A percentile compares a stretch with the other conserved stretches of the same genome.
Evolutionary conservation across 1,140 invertebrate genomes (phyloP).

Genomic region (Drosophila ercepeae): DNA sequence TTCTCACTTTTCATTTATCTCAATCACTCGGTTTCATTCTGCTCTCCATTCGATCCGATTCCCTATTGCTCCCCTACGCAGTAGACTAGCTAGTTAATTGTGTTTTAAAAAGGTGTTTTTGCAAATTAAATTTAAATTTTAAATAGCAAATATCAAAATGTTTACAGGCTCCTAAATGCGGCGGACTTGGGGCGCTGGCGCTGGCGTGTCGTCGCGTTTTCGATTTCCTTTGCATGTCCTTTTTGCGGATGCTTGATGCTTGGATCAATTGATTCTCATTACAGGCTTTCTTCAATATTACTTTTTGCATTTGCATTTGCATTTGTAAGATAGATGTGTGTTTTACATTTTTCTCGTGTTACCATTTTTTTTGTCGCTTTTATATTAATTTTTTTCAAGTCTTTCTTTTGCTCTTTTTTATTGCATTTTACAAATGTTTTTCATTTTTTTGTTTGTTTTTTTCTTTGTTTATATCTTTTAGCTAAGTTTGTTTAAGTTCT

Average conservation of each 20-base stretch:
- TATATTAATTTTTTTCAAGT: slow-evolving; percentile 77
- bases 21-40: slow-evolving; percentile 4
- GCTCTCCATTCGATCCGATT: slow-evolving; percentile 23
- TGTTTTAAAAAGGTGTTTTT: slow-evolving; percentile 32
- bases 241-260: slow-evolving; percentile 14
- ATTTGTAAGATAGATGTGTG: no score
- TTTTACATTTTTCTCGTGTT: slow-evolving; percentile 44
- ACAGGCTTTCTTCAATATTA: slow-evolving; percentile 11
- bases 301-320: slow-evolving; percentile 9
- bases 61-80: slow-evolving; percentile 41
- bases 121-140: slow-evolving; percentile 53
- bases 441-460: slow-evolving; percentile 56
- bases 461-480: slow-evolving; percentile 60
- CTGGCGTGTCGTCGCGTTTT: no score
- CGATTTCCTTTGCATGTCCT: slow-evolving; percentile 22
- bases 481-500: slow-evolving; percentile 64
- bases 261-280: slow-evolving; percentile 29
- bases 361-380: slow-evolving; percentile 45
- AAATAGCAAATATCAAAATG: slow-evolving; percentile 27
- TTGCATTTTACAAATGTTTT: slow-evolving; percentile 76
- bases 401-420: slow-evolving; percentile 84
- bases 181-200: slow-evolving; percentile 31
- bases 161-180: slow-evolving; percentile 46
- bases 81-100: slow-evolving; percentile 72
- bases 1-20: background rate